Evolutionary conservation across 2,888 invertebrate genomes (phyloP), one percentile per base, ranked within the genome.

Genomic region (Hymenopus coronatus): DNA sequence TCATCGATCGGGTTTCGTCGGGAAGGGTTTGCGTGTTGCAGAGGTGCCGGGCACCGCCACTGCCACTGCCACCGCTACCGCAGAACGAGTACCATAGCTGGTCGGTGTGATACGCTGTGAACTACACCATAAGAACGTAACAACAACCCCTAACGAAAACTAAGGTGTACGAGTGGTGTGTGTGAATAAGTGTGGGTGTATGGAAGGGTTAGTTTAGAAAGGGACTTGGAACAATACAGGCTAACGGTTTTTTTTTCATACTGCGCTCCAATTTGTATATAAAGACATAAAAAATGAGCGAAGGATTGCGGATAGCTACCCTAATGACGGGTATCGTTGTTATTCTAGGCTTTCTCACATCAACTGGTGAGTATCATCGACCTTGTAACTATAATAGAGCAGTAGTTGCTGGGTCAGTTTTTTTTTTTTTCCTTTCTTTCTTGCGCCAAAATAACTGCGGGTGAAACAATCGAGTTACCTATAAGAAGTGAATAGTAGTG

Each of bases 261-360:
- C 7, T 20, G 54, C 54, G 54, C 54, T 70, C 54, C 54, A 70
- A 70, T 70, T 70, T 70, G 54, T 70, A 70, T 6, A 70, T 70
- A 70, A 33, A n/a, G 40, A 88, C 82, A 28, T 54, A 87, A 33
- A 82, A n/a, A 83, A 84, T 70, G 70, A 89, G 88, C 88, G 89
- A 89, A 88, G 88, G 88, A 83, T 84, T 88, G 82, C 84, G 89
- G 82, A 87, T 89, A 87, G 86, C 89, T n/a, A 83, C 46, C 83
- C n/a, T 89, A 12, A 46, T 82, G 7, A 88, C 89, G 46, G 89
- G 88, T 33, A 81, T 89, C 70, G 82, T 89, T 46, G 83, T 90
- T 82, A 40, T 90, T 28, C 83, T 90, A 83, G 90, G 89, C 27
- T 90, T 90, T 83, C 89, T 90, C 40, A 85, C 90, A 14, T 70